phyloP scores from a whole-genome alignment of 2,797 vertebrate species.

The Arrhamphus sclerolepis region DNA sequence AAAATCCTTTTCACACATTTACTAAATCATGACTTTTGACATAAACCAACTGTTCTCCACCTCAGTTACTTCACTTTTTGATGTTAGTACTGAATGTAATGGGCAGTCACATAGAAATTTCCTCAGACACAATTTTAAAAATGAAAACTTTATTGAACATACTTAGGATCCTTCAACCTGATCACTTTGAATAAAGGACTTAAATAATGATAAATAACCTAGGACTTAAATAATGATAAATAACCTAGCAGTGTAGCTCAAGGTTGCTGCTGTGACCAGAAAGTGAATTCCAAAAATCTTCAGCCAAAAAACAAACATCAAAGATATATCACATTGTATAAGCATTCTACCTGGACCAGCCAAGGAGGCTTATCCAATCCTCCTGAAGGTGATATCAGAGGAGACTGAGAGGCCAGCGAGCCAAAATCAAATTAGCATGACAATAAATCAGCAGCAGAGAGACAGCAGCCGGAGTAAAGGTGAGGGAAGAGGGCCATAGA shows the following conservation, averaged over 20 bases:
- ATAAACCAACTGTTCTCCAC: no score
- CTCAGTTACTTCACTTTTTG: no score
- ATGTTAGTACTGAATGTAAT: no score
- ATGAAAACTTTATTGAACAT: no score
- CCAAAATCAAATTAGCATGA: conserved; percentile 76
- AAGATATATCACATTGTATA: conserved; percentile 1
- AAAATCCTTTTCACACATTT: no score
- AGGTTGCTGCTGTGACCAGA: neutral
- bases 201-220: no score
- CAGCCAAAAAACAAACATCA: neutral
- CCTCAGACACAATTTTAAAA: no score
- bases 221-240: no score
- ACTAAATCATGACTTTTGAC: no score
- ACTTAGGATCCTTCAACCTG: no score
- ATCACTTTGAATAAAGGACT: no score
- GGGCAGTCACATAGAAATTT: no score
- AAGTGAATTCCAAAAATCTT: neutral
- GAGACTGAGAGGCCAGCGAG: conserved; percentile 41
- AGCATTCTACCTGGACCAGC: conserved; percentile 5
- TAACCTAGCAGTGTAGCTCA: neutral
- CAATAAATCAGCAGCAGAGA: conserved; percentile 73
- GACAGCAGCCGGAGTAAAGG: conserved; percentile 69
- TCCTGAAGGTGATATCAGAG: conserved; percentile 52
- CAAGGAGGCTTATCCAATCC: conserved; percentile 18
- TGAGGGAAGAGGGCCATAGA: conserved; percentile 71